phyloP scores from a whole-genome alignment of 1,140 invertebrate species.

The Cydia fagiglandana region DNA sequence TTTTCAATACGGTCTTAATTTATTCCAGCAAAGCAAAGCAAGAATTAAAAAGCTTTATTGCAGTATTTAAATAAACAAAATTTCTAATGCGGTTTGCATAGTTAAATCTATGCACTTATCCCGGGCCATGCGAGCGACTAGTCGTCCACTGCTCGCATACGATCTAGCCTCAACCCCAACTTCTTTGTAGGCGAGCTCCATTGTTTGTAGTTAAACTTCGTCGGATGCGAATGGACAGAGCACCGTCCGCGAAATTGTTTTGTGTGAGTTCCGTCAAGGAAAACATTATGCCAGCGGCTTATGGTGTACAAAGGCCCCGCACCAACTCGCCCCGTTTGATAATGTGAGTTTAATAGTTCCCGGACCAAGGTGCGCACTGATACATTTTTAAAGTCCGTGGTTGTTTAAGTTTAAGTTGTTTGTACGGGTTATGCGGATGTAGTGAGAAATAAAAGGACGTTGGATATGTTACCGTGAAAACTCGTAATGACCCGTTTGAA shows the following conservation, averaged over 20 bases:
- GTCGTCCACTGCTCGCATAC: background rate
- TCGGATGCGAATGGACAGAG: slow-evolving; percentile 51
- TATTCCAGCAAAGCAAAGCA: too few species aligned
- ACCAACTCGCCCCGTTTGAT: slow-evolving; percentile 49
- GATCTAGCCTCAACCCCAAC: slow-evolving; percentile 52
- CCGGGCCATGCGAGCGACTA: background rate
- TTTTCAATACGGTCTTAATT: background rate
- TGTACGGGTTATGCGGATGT: background rate
- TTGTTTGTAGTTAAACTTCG: slow-evolving; percentile 71
- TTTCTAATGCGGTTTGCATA: background rate
- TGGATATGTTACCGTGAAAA: background rate
- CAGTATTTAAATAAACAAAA: slow-evolving; percentile 10
- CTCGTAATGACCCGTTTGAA: too few species aligned
- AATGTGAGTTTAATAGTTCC: slow-evolving; percentile 69
- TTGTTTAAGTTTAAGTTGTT: slow-evolving; percentile 6
- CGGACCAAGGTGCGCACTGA: slow-evolving; percentile 20
- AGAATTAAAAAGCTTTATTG: background rate
- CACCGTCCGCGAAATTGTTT: slow-evolving; percentile 57
- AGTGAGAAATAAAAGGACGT: background rate
- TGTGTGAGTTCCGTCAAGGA: slow-evolving; percentile 62
- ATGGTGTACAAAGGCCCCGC: slow-evolving; percentile 53
- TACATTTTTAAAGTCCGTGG: slow-evolving; percentile 18
- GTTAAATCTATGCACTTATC: slow-evolving; percentile 3
- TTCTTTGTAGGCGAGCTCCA: slow-evolving; percentile 72
- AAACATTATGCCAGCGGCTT: slow-evolving; percentile 73